Evolutionary conservation across 2,888 invertebrate genomes (phyloP).

Genomic region (Pseudococcus longispinus): DNA sequence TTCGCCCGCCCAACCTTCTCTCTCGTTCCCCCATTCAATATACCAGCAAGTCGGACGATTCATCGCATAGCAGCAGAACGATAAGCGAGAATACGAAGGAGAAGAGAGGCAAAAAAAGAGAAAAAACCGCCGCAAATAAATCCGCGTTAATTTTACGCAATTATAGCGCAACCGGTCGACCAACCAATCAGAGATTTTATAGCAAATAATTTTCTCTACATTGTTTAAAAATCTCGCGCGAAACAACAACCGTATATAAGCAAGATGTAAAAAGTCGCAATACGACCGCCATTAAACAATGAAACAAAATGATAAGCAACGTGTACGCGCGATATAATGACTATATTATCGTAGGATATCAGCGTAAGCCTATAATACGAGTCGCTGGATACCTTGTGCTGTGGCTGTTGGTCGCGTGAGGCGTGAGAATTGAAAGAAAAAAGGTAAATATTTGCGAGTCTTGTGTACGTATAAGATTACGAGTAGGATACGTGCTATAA

Average conservation of each 20-base stretch:
- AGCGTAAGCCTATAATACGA: background rate
- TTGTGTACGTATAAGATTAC: background rate
- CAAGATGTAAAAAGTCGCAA: constrained; percentile 19
- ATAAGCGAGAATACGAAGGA: background rate
- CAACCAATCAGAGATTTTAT: constrained; percentile 19
- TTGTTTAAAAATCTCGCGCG: constrained; percentile 28
- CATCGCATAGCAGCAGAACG: background rate
- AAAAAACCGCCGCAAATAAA: background rate
- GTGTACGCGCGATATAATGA: background rate
- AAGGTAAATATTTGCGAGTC: background rate
- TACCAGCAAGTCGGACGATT: background rate
- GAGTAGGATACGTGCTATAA: background rate
- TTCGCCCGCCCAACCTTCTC: background rate
- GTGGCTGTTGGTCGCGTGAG: background rate
- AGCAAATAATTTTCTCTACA: constrained; percentile 17
- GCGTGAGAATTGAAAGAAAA: background rate
- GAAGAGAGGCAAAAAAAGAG: constrained; percentile 3
- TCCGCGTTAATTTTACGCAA: constrained; percentile 9
- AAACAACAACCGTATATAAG: background rate
- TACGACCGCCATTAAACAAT: constrained; percentile 18
- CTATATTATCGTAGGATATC: background rate
- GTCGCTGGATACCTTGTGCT: background rate
- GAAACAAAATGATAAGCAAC: constrained; percentile 2
- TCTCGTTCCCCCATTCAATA: background rate
- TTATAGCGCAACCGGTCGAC: constrained; percentile 7